These are phyloP conservation scores for Drosophila colorata DNA, from an alignment of 2,888 invertebrate genomes.

Conservation along the genomic window DNA sequence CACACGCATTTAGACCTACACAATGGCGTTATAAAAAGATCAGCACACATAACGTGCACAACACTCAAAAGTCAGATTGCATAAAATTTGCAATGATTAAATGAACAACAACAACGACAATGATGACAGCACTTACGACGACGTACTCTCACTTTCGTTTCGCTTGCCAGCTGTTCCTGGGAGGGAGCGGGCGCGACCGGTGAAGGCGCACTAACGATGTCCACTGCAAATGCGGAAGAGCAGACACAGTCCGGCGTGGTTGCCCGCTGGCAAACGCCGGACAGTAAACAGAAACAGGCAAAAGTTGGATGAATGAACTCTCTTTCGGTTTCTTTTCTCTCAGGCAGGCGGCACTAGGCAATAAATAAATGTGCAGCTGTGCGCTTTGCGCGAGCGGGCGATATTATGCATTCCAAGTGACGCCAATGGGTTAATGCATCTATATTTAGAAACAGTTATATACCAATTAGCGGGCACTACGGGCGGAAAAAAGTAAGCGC, in stretches of 20 bases:
- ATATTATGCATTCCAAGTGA: slow-evolving; percentile 53
- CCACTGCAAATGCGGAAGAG: slow-evolving; percentile 69
- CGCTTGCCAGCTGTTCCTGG: neutral
- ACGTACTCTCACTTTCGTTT: slow-evolving; percentile 68
- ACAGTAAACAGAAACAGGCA: slow-evolving; percentile 9
- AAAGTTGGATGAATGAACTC: slow-evolving; percentile 75
- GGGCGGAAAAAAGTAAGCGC: slow-evolving; percentile 10
- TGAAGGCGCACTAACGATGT: slow-evolving; percentile 34
- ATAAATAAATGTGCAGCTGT: slow-evolving; percentile 20
- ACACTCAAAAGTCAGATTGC: slow-evolving; percentile 65
- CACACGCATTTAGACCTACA: slow-evolving; percentile 8
- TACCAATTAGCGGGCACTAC: slow-evolving; percentile 24
- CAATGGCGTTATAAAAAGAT: slow-evolving; percentile 66
- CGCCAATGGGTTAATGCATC: slow-evolving; percentile 66
- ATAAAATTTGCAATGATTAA: slow-evolving; percentile 80
- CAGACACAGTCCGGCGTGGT: slow-evolving; percentile 13
- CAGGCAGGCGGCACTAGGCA: slow-evolving; percentile 4
- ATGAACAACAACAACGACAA: slow-evolving; percentile 46
- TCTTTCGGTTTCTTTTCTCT: slow-evolving; percentile 6
- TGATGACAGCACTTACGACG: slow-evolving; percentile 13
- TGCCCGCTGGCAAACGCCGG: slow-evolving; percentile 11
- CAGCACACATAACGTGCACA: slow-evolving; percentile 29
- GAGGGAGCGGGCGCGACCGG: slow-evolving; percentile 1
- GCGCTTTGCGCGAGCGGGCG: slow-evolving; percentile 33
- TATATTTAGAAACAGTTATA: slow-evolving; percentile 50